Conservation (phyloP, 2,113 vertebrate species). For the Channa argus region DNA sequence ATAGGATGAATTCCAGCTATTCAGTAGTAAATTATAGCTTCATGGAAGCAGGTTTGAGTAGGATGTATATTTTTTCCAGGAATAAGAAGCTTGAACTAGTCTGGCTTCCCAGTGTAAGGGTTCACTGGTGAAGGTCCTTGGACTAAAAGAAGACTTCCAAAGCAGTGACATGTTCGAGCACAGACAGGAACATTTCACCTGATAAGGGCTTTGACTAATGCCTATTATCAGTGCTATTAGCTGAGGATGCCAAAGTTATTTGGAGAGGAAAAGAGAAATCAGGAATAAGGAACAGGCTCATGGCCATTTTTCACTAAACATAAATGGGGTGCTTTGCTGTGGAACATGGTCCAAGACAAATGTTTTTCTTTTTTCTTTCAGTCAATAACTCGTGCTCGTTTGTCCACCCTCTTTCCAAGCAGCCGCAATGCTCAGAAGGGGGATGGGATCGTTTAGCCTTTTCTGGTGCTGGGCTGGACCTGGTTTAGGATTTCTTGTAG, state of each 20-base stretch:
- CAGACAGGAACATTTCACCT: slow-evolving; percentile 63
- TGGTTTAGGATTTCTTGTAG: slow-evolving; percentile 72
- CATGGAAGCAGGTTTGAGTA: slow-evolving; percentile 3
- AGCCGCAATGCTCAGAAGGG: slow-evolving; percentile 42
- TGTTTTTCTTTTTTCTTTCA: slow-evolving; percentile 35
- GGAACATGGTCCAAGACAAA: slow-evolving; percentile 42
- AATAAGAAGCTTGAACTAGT: slow-evolving; percentile 2
- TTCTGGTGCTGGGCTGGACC: slow-evolving; percentile 47
- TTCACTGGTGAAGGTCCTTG: slow-evolving; percentile 50
- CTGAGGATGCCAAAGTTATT: slow-evolving; percentile 45
- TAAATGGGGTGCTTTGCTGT: slow-evolving; percentile 27
- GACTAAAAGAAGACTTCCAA: slow-evolving; percentile 47
- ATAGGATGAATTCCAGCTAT: slow-evolving; percentile 33
- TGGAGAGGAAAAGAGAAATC: slow-evolving; percentile 49
- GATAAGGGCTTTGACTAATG: slow-evolving; percentile 64
- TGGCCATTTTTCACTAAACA: slow-evolving; percentile 36
- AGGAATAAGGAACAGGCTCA: slow-evolving; percentile 31
- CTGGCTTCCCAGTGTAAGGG: slow-evolving; percentile 4
- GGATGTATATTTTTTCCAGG: neutral
- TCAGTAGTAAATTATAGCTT: slow-evolving; percentile 23
- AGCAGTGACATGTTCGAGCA: slow-evolving; percentile 53
- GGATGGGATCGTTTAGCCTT: slow-evolving; percentile 57
- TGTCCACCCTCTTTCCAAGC: slow-evolving; percentile 33
- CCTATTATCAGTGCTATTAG: slow-evolving; percentile 53
- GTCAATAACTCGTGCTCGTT: slow-evolving; percentile 49